Percentiles rank a stretch among this genome's conserved stretches.
Evolutionary conservation across 1,140 invertebrate species (phyloP).

Genomic region (Drosophila baimaii): DNA sequence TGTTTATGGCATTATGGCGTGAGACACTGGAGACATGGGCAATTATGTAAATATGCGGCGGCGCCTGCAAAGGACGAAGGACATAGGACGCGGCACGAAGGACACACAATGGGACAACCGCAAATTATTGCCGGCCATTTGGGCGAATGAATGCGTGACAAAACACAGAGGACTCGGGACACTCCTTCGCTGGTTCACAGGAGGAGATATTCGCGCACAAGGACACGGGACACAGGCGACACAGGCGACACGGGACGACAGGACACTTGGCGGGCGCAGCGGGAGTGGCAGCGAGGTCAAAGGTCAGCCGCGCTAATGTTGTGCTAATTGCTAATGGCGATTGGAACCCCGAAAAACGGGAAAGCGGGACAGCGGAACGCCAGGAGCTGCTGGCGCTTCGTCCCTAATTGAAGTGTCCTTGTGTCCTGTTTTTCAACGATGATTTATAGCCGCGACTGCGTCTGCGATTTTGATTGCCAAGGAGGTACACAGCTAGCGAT

Average conservation of each 20-base stretch:
- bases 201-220: slow-evolving; percentile 47
- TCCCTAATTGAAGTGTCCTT: slow-evolving; percentile 75
- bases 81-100: slow-evolving; percentile 26
- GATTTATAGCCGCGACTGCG: slow-evolving; percentile 48
- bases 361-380: slow-evolving; percentile 20
- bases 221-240: slow-evolving; percentile 60
- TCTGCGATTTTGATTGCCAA: slow-evolving; percentile 21
- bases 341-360: slow-evolving; percentile 58
- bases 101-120: slow-evolving; percentile 69
- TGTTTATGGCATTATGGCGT: slow-evolving; percentile 33
- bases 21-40: slow-evolving; percentile 66
- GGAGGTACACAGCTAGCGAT: slow-evolving; percentile 28
- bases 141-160: slow-evolving; percentile 77
- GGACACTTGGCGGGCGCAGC: slow-evolving; percentile 33
- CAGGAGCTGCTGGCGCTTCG: slow-evolving; percentile 60
- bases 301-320: slow-evolving; percentile 78
- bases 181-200: slow-evolving; percentile 17
- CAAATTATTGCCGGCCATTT: slow-evolving; percentile 77
- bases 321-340: slow-evolving; percentile 81
- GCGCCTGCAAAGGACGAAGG: slow-evolving; percentile 59
- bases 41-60: slow-evolving; percentile 79
- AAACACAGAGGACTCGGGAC: slow-evolving; percentile 56
- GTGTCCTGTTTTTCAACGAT: slow-evolving; percentile 2
- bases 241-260: slow-evolving; percentile 25
- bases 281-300: slow-evolving; percentile 78